Conservation (phyloP, 1,140 invertebrate genomes). For the Lanistes nyassanus region DNA sequence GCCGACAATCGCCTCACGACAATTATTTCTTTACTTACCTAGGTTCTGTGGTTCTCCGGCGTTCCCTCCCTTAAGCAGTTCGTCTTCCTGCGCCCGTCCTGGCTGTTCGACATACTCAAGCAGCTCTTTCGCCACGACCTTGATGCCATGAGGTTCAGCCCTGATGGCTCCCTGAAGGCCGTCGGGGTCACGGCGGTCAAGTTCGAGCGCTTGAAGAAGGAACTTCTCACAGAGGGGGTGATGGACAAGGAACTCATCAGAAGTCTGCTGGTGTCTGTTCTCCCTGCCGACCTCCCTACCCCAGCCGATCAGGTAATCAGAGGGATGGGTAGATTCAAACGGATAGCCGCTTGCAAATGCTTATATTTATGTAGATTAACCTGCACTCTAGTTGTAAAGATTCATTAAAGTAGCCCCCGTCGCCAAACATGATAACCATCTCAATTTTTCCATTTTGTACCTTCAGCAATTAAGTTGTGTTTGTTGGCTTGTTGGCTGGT, state of each 20-base stretch:
- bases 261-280: conserved; percentile 45
- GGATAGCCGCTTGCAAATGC: neutral
- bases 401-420: too few species aligned
- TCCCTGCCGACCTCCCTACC: conserved; percentile 45
- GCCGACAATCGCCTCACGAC: too few species aligned
- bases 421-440: too few species aligned
- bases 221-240: conserved; percentile 51
- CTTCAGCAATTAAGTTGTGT: too few species aligned
- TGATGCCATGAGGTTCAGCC: conserved; percentile 36
- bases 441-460: too few species aligned
- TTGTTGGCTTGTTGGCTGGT: too few species aligned
- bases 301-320: conserved; percentile 40
- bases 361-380: too few species aligned
- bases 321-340: too few species aligned
- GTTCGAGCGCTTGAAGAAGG: conserved; percentile 54
- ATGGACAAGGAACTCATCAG: conserved; percentile 57
- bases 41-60: conserved; percentile 57
- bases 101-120: conserved; percentile 60
- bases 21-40: too few species aligned
- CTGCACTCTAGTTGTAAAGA: too few species aligned
- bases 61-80: conserved; percentile 41
- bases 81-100: conserved; percentile 59
- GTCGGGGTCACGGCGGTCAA: conserved; percentile 38
- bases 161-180: conserved; percentile 27
- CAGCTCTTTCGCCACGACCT: conserved; percentile 51